Conservation (phyloP, 2,888 invertebrate genomes). For the Sesia bembeciformis region DNA sequence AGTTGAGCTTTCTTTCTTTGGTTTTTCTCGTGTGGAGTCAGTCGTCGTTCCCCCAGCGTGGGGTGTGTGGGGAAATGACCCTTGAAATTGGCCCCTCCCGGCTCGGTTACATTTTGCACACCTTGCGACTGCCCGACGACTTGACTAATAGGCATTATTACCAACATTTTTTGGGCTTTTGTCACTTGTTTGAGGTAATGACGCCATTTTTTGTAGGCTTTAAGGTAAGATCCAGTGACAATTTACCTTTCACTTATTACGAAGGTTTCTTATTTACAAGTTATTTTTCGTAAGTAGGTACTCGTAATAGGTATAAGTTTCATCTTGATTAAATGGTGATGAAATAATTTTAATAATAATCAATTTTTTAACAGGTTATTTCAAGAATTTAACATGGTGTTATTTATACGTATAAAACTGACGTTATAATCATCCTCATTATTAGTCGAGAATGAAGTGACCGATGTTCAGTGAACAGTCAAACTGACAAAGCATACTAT, state of each 20-base stretch:
- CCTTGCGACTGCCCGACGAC: slow-evolving; percentile 46
- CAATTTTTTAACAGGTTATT: too few species aligned
- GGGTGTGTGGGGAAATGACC: slow-evolving; percentile 62
- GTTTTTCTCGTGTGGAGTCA: slow-evolving; percentile 34
- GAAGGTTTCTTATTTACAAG: too few species aligned
- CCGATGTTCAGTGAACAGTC: too few species aligned
- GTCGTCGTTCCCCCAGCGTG: slow-evolving; percentile 22
- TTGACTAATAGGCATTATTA: slow-evolving; percentile 61
- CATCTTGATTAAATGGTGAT: too few species aligned
- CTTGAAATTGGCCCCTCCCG: slow-evolving; percentile 62
- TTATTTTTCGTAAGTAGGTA: too few species aligned
- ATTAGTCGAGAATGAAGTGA: too few species aligned
- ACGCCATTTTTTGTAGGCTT: slow-evolving; percentile 2
- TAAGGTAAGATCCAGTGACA: not conserved
- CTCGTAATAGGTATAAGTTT: too few species aligned
- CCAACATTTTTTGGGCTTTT: slow-evolving; percentile 37
- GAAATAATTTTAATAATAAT: too few species aligned
- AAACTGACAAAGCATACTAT: too few species aligned
- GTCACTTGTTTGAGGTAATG: slow-evolving; percentile 33
- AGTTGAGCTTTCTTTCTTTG: slow-evolving; percentile 18
- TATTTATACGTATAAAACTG: too few species aligned
- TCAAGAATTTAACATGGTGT: too few species aligned
- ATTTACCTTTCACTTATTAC: not conserved
- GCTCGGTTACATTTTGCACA: slow-evolving; percentile 51
- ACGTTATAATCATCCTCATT: too few species aligned